Evolutionary conservation across 2,888 invertebrate genomes (phyloP), one percentile per base, ranked within the genome.

Genomic region (Drosophila seclusa): DNA sequence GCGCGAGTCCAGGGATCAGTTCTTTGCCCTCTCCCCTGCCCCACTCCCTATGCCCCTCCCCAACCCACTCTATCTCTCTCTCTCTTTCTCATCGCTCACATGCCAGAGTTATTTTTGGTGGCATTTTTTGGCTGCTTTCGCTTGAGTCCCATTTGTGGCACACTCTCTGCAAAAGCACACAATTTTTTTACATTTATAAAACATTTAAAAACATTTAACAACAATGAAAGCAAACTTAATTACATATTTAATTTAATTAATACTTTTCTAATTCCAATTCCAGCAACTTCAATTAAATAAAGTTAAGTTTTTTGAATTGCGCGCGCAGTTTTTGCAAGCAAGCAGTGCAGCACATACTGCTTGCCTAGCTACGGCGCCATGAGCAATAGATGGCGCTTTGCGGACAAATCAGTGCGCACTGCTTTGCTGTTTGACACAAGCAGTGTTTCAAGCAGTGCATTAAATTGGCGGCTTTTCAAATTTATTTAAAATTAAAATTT

Each of bases 1-100:
- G 83, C 82, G 62, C 69, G 76, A 70, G 80, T 75, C 77, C 81
- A 64, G 58, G 60, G 65, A 75, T 72, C 78, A 69, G 61, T 82
- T 78, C 63, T 11, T 52, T 54, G 59, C 68, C 29, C 55, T 27
- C 18, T 36, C 34, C 50, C n/a, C 31, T 29, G 53, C 13, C 18
- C 18, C n/a, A 0, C 24, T 49, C 36, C n/a, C 49, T 3, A 10
- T 13, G 45, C 24, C 49, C 4, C 13, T 34, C 18, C 21, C 6
- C 42, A 31, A n/a, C 13, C 10, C 6, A 18, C 31, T 29, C 21
- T 16, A 29, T 42, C 42, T 34, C 18, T 24, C 6, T 16, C 21
- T 21, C 6, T 16, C 21, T 21, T 24, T 42, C n/a, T 21, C 31
- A 63, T 68, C 76, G 60, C 45, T 67, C 64, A 53, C 71, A 64